phyloP scores from a whole-genome alignment of 2,797 vertebrate species.

The Xiphorhynchus erythropygius region DNA sequence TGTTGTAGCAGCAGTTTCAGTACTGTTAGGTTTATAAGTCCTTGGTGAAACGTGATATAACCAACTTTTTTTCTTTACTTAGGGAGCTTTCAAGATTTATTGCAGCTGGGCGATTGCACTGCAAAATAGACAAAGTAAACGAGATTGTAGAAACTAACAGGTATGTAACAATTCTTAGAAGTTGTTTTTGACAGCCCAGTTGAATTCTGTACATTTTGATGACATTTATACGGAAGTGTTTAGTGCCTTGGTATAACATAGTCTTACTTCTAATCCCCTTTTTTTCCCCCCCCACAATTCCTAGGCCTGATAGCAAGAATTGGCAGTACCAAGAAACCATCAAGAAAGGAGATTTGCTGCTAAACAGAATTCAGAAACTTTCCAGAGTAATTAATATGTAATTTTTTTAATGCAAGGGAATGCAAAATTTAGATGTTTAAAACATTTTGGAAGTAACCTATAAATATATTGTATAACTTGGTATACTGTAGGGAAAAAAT shows the following conservation, averaged over 20 bases:
- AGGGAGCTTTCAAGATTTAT: conserved; percentile 98
- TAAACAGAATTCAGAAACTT: conserved; percentile 98
- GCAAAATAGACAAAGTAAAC: conserved; percentile 99
- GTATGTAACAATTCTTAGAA: conserved; percentile 66
- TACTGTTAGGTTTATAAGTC: background rate
- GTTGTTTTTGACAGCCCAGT: background rate
- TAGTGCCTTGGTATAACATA: background rate
- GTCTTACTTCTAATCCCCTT: background rate
- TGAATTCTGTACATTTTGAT: background rate
- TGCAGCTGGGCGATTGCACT: conserved; percentile 95
- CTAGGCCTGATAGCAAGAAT: conserved; percentile 98
- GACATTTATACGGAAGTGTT: background rate
- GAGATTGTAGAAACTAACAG: conserved; percentile 99
- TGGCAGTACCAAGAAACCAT: conserved; percentile 99
- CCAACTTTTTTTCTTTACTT: background rate
- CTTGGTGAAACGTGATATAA: background rate
- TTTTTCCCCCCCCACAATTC: background rate
- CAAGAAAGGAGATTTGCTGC: conserved; percentile 96
- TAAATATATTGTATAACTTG: conserved; percentile 70
- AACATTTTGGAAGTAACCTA: conserved; percentile 63
- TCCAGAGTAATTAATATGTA: conserved; percentile 99
- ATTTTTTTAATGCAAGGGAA: conserved; percentile 60
- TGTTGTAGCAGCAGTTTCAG: background rate
- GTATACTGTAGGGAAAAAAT: conserved; percentile 47
- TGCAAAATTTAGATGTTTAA: conserved; percentile 54